Evolutionary conservation across 2,888 invertebrate species (phyloP).

Genomic region (Cheilosia soror): DNA sequence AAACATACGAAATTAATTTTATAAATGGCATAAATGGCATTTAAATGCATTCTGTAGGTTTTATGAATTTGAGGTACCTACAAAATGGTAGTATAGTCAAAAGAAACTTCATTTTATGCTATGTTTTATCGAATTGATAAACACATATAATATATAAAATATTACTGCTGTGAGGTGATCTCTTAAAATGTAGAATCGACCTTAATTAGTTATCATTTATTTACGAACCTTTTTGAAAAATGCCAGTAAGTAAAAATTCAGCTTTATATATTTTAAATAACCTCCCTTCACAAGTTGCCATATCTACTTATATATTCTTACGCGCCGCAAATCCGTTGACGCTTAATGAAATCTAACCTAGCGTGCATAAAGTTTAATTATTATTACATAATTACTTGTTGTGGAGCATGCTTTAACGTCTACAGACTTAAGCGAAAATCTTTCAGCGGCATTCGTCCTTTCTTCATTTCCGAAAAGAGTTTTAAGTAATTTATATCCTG

Average conservation of each 20-base stretch:
- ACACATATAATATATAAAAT: no score
- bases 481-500: constrained; percentile 64
- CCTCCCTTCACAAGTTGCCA: neutral
- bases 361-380: neutral
- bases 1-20: no score
- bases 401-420: constrained; percentile 5
- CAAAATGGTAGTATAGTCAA: no score
- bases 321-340: neutral
- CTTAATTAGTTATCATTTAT: no score
- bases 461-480: constrained; percentile 64
- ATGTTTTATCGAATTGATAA: no score
- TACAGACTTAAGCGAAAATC: constrained; percentile 17
- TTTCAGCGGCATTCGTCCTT: constrained; percentile 36
- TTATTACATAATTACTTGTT: constrained; percentile 8
- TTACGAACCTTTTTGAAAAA: no score
- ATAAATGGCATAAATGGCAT: no score
- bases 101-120: no score
- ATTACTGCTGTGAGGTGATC: no score
- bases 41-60: no score
- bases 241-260: neutral
- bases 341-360: neutral
- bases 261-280: neutral
- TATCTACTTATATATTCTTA: neutral
- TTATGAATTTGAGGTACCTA: no score
- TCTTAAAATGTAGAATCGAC: no score